Conservation (phyloP, 2,888 invertebrate genomes). For the Pseudanteris insignis region DNA sequence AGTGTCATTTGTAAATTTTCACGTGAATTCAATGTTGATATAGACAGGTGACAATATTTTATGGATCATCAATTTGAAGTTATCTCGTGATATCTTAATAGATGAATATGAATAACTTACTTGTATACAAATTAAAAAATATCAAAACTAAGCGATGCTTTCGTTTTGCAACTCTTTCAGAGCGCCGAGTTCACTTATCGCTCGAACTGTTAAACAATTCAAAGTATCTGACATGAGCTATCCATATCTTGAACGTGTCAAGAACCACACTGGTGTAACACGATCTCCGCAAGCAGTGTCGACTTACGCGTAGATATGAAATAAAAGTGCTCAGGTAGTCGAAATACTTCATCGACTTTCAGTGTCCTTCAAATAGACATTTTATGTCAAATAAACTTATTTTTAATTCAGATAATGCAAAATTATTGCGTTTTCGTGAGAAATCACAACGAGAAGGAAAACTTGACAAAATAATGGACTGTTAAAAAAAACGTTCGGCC, state of each 20-base stretch:
- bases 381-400: too few species aligned
- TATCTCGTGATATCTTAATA: too few species aligned
- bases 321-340: constrained; percentile 40
- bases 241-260: constrained; percentile 43
- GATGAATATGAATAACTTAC: too few species aligned
- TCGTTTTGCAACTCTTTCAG: constrained; percentile 21
- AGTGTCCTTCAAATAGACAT: constrained; percentile 24
- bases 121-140: too few species aligned
- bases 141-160: constrained; percentile 12
- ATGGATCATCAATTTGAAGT: too few species aligned
- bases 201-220: constrained; percentile 38
- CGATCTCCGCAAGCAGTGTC: constrained; percentile 41
- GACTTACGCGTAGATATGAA: constrained; percentile 50
- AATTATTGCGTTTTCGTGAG: constrained; percentile 35
- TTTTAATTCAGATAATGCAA: too few species aligned
- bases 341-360: constrained; percentile 33
- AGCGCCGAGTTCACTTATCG: constrained; percentile 31
- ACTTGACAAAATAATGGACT: too few species aligned
- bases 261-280: constrained; percentile 47
- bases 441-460: constrained; percentile 4
- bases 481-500: constrained; percentile 16
- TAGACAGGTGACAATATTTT: too few species aligned
- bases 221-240: constrained; percentile 36
- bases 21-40: too few species aligned
- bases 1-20: too few species aligned